phyloP scores from a whole-genome alignment of 92 coral and sea anemone genomes.

The Epizoanthus rinbou region DNA sequence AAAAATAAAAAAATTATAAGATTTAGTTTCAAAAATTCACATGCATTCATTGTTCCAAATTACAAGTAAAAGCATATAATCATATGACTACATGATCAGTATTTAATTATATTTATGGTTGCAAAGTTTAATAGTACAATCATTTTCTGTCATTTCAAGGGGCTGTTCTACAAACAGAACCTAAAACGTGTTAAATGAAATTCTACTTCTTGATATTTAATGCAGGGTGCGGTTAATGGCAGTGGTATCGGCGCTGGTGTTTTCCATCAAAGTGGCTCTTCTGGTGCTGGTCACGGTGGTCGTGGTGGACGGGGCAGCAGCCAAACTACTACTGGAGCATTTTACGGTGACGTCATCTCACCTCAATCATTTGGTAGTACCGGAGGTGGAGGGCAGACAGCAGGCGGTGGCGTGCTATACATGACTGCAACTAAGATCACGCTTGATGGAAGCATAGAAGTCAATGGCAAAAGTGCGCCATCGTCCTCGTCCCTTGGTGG shows the following conservation, averaged over 20 bases:
- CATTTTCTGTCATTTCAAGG: neutral
- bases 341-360: conserved; percentile 57
- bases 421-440: conserved; percentile 42
- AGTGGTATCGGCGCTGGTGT: conserved; percentile 56
- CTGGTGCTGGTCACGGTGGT: conserved; percentile 83
- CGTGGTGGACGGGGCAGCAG: conserved; percentile 64
- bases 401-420: conserved; percentile 66
- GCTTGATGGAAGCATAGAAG: conserved; percentile 62
- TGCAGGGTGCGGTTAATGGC: conserved; percentile 55
- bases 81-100: too few relatives aligned
- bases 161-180: neutral
- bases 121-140: too few relatives aligned
- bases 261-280: conserved; percentile 55
- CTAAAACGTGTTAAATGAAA: too few relatives aligned
- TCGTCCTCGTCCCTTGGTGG: conserved; percentile 57
- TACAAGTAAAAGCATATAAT: too few relatives aligned
- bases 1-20: too few relatives aligned
- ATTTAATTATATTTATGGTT: too few relatives aligned
- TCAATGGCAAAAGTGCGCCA: conserved; percentile 48
- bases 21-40: neutral
- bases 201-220: neutral
- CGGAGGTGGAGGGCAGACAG: conserved; percentile 64
- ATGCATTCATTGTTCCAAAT: neutral
- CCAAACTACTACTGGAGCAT: conserved; percentile 57
- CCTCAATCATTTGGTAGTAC: conserved; percentile 66